Conservation (phyloP, 2,797 vertebrate species). For the Glossophaga mutica region DNA sequence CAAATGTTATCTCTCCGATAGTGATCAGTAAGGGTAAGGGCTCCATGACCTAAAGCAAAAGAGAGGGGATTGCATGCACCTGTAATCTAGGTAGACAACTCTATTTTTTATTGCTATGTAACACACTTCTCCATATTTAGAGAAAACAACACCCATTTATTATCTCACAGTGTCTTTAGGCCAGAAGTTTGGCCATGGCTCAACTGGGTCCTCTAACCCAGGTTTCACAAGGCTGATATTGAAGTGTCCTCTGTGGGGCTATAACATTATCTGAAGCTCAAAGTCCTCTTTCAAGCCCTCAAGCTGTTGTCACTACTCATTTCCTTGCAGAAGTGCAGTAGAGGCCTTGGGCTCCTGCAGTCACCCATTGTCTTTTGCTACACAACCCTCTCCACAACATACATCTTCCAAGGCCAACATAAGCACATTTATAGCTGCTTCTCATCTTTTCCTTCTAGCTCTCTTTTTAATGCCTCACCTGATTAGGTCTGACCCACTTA, state of each 20-base stretch:
- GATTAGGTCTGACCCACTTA: neutral
- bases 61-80: neutral
- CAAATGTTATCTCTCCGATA: neutral
- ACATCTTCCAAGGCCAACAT: neutral
- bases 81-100: neutral
- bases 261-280: neutral
- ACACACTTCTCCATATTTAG: neutral
- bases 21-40: neutral
- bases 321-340: neutral
- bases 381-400: neutral
- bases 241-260: neutral
- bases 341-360: neutral
- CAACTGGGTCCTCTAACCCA: neutral
- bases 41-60: neutral
- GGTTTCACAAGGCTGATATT: neutral
- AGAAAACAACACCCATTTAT: neutral
- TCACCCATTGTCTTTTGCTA: neutral
- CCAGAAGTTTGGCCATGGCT: neutral
- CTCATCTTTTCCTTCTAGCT: neutral
- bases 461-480: neutral
- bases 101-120: neutral
- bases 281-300: neutral
- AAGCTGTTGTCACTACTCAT: neutral
- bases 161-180: neutral
- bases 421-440: neutral